Evolutionary conservation across 2,797 vertebrate species (phyloP), one percentile per base, ranked within the genome.

Genomic region (Apodemus agrarius): DNA sequence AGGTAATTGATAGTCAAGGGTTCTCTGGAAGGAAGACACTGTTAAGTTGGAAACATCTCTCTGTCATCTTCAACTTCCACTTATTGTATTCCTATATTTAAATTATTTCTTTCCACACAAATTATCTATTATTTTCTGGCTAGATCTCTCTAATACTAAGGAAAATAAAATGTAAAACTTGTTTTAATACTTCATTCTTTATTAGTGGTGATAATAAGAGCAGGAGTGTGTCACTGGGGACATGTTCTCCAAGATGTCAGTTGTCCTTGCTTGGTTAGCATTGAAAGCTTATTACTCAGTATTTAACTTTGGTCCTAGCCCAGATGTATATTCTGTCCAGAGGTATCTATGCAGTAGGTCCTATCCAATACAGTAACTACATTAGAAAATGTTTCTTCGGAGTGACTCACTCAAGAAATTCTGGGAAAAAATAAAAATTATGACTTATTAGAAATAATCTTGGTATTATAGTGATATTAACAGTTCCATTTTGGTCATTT

Each of bases 191-290:
- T 67, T 79, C 11, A 67, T 19, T 80, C 69, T 96, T 96, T 83
- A 52, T 80, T 91, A 22, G 57, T 93, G 94, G 37, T 86, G 85
- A 94, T 40, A 90, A 52, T 72, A 57, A 95, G 89, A 92, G 96
- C 52, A 96, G 91, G 26, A 97, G 89, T 95, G 82, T 52, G 8
- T 96, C 89, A 63, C 12, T 31, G 5, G 84, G 54, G 59, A 63
- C 74, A 24, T 76, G 82, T 93, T 94, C 95, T 75, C 83, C 93
- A 95, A 79, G 85, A 96, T 89, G 79, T 96, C 76, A 91, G 65
- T 96, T 94, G 65, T 93, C 92, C 67, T 94, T 95, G 88, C 16
- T 89, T 95, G 72, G 69, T 75, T 97, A 83, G 86, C 96, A 97
- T 94, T 96, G 72, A 81, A 94, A 96, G 90, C 37, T 37, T 84